phyloP scores from a whole-genome alignment of 2,113 vertebrate species.

The Rostratula benghalensis region DNA sequence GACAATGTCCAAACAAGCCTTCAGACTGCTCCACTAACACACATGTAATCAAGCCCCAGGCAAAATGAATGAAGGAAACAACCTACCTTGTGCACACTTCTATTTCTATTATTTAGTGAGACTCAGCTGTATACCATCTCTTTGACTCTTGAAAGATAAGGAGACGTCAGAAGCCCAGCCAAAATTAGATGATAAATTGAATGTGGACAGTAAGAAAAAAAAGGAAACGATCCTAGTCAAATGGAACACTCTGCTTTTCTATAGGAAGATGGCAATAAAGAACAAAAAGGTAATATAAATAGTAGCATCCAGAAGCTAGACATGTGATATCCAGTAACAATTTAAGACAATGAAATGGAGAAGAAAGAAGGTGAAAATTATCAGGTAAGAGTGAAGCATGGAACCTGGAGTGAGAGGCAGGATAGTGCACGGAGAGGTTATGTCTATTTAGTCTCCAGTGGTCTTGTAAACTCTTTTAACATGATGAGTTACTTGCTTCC shows the following conservation, averaged over 20 bases:
- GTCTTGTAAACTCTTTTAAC: background rate
- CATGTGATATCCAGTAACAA: background rate
- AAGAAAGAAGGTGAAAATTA: background rate
- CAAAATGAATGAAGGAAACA: background rate
- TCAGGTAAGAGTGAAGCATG: background rate
- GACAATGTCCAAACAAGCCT: background rate
- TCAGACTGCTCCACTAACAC: background rate
- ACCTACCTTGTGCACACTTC: background rate
- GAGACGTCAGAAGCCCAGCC: background rate
- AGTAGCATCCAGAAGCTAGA: background rate
- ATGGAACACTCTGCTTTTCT: background rate
- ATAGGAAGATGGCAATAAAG: background rate
- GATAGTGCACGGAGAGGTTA: background rate
- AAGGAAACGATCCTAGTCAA: background rate
- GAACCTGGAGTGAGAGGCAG: background rate
- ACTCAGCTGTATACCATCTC: background rate
- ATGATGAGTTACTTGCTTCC: background rate
- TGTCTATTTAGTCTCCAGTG: background rate
- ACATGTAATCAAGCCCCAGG: background rate
- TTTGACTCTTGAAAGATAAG: background rate
- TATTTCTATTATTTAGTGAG: background rate
- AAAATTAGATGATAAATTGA: background rate
- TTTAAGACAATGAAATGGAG: background rate
- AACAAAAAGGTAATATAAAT: background rate
- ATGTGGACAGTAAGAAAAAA: background rate